phyloP scores from a whole-genome alignment of 2,888 invertebrate genomes.

The Tanypteryx hageni region DNA sequence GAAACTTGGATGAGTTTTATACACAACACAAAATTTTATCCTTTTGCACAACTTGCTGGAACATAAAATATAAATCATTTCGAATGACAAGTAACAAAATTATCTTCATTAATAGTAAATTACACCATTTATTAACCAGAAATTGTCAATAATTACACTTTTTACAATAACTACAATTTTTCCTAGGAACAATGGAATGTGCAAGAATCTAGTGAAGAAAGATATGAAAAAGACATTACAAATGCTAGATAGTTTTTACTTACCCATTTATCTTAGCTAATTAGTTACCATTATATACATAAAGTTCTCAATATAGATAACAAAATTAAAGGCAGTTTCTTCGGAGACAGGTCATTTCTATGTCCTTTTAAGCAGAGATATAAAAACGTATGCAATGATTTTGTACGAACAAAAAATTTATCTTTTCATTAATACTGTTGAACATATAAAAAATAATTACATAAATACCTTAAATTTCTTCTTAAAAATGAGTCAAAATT shows the following conservation, averaged over 20 bases:
- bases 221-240: background rate
- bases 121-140: slow-evolving; percentile 49
- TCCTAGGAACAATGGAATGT: slow-evolving; percentile 54
- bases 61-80: too few relatives aligned
- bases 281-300: background rate
- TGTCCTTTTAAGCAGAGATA: background rate
- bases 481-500: background rate
- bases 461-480: background rate
- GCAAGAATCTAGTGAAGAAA: background rate
- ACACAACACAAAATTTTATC: too few relatives aligned
- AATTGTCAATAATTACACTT: slow-evolving; percentile 8
- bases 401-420: background rate
- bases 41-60: too few relatives aligned
- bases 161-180: slow-evolving; percentile 25
- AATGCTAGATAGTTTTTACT: background rate
- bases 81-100: too few relatives aligned
- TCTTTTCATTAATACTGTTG: background rate
- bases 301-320: background rate
- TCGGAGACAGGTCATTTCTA: background rate
- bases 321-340: background rate
- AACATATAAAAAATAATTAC: background rate
- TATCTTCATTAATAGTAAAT: background rate
- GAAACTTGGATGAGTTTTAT: too few relatives aligned
- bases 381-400: background rate
- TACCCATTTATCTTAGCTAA: background rate